Evolutionary conservation across 2,888 invertebrate species (phyloP), one percentile per base, ranked within the genome.

Genomic region (Pheosia gnoma): DNA sequence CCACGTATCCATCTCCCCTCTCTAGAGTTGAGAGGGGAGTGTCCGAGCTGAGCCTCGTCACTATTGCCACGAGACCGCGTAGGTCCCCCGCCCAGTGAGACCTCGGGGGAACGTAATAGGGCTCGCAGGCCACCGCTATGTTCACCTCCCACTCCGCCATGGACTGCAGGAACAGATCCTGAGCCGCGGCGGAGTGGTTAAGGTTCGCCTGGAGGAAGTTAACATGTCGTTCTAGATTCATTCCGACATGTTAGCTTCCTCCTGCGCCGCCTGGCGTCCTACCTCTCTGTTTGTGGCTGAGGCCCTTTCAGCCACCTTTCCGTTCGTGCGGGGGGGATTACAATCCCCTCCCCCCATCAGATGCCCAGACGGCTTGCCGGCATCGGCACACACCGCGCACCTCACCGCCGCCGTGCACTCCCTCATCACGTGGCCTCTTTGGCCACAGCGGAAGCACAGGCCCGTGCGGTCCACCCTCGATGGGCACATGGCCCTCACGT

Each of bases 1-100:
- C 62, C 0, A 72, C 69, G 11, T 49, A 69, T 0, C 76, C 72
- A 3, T 39, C 54, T 0, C 66, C 67, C 58, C 61, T 43, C 36
- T 55, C 7, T 3, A 59, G 49, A 3, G 25, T 54, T 3, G 37
- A 38, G 9, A 62, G 41, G 10, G 59, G 65, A 43, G 25, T 63
- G 55, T 45, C 56, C 47, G 67, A 63, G 58, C 49, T 59, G 10
- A 11, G 53, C 0, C n/a, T 13, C 37, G 11, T 25, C 36, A 47
- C 11, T 5, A 60, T 39, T 13, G 59, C 59, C 47, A 60, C 56
- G 7, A 49, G 13, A 10, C 56, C 56, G 37, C 39, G 49, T 3
- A 10, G 4, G 49, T 54, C 54, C 9, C 49, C 56, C 49, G 39
- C n/a, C 59, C 59, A 60, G 13, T 55, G 47, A 8, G 36, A n/a